These are phyloP conservation scores for Calameuta idolon DNA, from an alignment of 2,888 invertebrate genomes.

Conservation along the genomic window DNA sequence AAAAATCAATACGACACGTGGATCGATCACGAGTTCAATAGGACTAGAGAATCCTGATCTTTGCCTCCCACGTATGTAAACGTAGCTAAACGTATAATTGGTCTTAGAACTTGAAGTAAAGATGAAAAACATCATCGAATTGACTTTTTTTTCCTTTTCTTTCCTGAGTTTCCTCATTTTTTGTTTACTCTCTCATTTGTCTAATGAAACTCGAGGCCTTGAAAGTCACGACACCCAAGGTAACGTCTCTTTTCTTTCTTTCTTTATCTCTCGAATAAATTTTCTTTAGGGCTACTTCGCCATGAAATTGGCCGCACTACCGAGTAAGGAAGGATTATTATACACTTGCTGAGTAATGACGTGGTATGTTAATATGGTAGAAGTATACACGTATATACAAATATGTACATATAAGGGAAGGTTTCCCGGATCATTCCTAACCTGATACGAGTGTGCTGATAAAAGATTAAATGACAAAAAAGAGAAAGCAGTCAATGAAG, in stretches of 20 bases:
- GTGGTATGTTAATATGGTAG: slow-evolving; percentile 26
- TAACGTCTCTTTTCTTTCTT: not conserved
- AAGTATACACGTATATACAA: slow-evolving; percentile 61
- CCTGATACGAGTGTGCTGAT: not conserved
- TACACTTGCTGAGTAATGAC: slow-evolving; percentile 38
- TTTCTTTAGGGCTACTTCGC: slow-evolving; percentile 13
- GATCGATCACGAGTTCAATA: too few relatives aligned
- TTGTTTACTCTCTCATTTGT: not conserved
- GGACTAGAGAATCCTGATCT: too few relatives aligned
- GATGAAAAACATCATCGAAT: slow-evolving; percentile 21
- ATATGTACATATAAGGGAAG: slow-evolving; percentile 52
- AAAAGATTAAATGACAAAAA: too few relatives aligned
- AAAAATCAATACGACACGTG: too few relatives aligned
- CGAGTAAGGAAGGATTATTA: slow-evolving; percentile 41
- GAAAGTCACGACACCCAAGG: slow-evolving; percentile 18
- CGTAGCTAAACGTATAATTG: slow-evolving; percentile 7
- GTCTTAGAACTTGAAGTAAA: slow-evolving; percentile 11
- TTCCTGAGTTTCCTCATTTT: not conserved
- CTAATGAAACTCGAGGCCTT: slow-evolving; percentile 18
- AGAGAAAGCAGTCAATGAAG: too few relatives aligned
- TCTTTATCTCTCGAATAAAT: not conserved
- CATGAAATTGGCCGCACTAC: slow-evolving; percentile 33
- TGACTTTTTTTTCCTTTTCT: slow-evolving; percentile 11
- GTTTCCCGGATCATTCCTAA: slow-evolving; percentile 33
- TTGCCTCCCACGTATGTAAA: not conserved